Conservation (phyloP, 2,797 vertebrate species). For the Sebastes alutus region DNA sequence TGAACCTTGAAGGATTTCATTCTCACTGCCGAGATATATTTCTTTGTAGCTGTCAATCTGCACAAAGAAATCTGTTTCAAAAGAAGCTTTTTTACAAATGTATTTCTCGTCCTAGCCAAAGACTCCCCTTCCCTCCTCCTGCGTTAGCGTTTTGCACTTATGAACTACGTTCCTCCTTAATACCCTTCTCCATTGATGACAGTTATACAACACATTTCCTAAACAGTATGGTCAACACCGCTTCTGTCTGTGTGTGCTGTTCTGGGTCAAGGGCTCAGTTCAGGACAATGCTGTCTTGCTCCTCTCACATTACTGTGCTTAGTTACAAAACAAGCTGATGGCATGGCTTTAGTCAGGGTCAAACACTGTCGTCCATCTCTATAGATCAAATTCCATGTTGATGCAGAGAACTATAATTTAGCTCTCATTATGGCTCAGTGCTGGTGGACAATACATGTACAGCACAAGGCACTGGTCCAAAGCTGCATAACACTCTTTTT, state of each 20-base stretch:
- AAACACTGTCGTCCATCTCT: slow-evolving; percentile 61
- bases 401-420: slow-evolving; percentile 64
- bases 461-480: slow-evolving; percentile 1
- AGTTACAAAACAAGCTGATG: slow-evolving; percentile 80
- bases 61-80: neutral
- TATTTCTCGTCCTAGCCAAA: neutral
- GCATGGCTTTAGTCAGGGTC: slow-evolving; percentile 68
- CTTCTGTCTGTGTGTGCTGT: slow-evolving; percentile 43
- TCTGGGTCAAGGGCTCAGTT: slow-evolving; percentile 73
- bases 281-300: slow-evolving; percentile 73
- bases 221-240: slow-evolving; percentile 42
- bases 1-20: neutral
- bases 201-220: slow-evolving; percentile 31
- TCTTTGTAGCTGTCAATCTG: neutral
- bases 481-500: slow-evolving; percentile 4
- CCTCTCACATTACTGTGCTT: slow-evolving; percentile 79
- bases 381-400: slow-evolving; percentile 70
- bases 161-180: neutral
- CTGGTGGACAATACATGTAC: slow-evolving; percentile 1
- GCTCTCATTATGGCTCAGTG: slow-evolving; percentile 28
- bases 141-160: neutral
- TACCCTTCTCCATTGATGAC: slow-evolving; percentile 36
- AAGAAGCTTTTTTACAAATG: neutral
- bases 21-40: neutral
- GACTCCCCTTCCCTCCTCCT: neutral